These are phyloP conservation scores for Trichomycterus rosablanca DNA, from an alignment of 2,113 vertebrate genomes.

Conservation along the genomic window DNA sequence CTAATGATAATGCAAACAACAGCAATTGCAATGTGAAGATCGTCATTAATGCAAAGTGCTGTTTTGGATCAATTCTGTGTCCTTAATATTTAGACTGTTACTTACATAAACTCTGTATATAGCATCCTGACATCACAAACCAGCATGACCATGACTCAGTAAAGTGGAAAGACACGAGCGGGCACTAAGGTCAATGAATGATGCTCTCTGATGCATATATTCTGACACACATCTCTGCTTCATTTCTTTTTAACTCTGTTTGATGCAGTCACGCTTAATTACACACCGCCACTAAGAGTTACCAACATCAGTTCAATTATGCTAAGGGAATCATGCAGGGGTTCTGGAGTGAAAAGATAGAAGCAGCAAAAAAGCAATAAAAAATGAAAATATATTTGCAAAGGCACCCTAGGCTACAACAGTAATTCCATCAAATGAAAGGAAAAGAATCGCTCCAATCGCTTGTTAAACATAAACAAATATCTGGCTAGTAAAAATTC, in stretches of 20 bases:
- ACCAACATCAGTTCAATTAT: slow-evolving; percentile 25
- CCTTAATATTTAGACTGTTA: too few relatives aligned
- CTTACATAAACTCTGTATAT: too few relatives aligned
- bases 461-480: slow-evolving; percentile 53
- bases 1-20: too few relatives aligned
- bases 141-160: not conserved
- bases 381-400: slow-evolving; percentile 32
- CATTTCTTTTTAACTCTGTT: slow-evolving; percentile 27
- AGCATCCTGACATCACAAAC: too few relatives aligned
- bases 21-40: too few relatives aligned
- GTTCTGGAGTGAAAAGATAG: not conserved
- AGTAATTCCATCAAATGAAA: slow-evolving; percentile 59
- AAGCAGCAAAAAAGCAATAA: not conserved
- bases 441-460: slow-evolving; percentile 43
- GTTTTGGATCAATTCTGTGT: too few relatives aligned
- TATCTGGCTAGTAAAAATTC: slow-evolving; percentile 37
- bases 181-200: slow-evolving; percentile 21
- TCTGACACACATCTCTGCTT: slow-evolving; percentile 9
- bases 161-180: slow-evolving; percentile 16
- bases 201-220: slow-evolving; percentile 37
- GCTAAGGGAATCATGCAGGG: not conserved
- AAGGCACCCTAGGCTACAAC: slow-evolving; percentile 38
- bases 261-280: slow-evolving; percentile 42
- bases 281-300: slow-evolving; percentile 35
- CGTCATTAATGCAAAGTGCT: too few relatives aligned